Percentiles rank a stretch among this genome's conserved stretches.
These are phyloP conservation scores for Chromis chromis DNA, from an alignment of 2,797 vertebrate genomes.

Conservation along the genomic window DNA sequence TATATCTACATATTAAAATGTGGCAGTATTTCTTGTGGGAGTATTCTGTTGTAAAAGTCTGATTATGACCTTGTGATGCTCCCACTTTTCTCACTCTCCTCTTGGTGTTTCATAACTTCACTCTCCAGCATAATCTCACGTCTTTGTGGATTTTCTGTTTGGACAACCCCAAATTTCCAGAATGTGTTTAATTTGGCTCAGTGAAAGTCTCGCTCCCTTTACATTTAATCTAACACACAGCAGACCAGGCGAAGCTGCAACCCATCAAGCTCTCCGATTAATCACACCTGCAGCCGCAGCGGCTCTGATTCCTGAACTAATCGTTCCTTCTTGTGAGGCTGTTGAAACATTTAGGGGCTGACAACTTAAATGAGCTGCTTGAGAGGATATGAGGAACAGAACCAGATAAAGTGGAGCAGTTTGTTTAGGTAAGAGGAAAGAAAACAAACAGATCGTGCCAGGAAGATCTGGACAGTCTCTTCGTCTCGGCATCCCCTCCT, in stretches of 20 bases:
- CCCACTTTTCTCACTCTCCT: background rate
- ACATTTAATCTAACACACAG: conserved; percentile 5
- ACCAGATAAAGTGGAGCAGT: conserved; percentile 42
- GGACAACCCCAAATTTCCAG: background rate
- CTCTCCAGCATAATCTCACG: background rate
- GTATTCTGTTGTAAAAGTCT: background rate
- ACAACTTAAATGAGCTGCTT: conserved; percentile 18
- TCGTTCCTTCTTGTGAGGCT: conserved; percentile 7
- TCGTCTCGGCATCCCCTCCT: conserved; percentile 35
- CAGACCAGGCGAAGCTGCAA: conserved; percentile 13
- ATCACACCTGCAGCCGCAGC: conserved; percentile 32
- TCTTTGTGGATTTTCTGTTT: background rate
- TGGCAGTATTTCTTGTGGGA: background rate
- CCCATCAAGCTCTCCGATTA: conserved; percentile 25
- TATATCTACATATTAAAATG: background rate
- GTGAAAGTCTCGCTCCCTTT: background rate
- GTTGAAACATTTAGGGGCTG: conserved; percentile 28
- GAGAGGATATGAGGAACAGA: conserved; percentile 29
- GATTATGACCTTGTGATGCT: background rate
- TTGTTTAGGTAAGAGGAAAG: conserved; percentile 61
- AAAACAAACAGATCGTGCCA: conserved; percentile 44
- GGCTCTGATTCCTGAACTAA: conserved; percentile 30
- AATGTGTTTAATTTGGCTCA: conserved; percentile 17
- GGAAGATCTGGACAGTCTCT: conserved; percentile 70
- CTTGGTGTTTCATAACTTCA: background rate